phyloP scores from a whole-genome alignment of 2,113 vertebrate species.

The Erythrocebus patas region DNA sequence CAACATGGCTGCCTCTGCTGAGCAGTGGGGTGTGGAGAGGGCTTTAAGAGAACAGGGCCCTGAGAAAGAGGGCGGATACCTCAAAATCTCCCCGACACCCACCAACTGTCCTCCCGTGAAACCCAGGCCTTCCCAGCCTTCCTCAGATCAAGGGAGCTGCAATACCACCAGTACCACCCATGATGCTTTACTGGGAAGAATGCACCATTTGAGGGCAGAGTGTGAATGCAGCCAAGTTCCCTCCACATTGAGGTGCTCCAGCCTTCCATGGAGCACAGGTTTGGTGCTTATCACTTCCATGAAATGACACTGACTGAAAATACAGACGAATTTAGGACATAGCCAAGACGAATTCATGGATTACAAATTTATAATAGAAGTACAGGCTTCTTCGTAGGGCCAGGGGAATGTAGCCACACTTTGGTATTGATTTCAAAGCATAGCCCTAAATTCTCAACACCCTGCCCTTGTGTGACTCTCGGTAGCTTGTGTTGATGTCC shows the following conservation, averaged over 20 bases:
- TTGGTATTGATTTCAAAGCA: not conserved
- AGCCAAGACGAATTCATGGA: fast-evolving
- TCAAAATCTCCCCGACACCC: not conserved
- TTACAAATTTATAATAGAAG: not conserved
- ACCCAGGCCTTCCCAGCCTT: not conserved
- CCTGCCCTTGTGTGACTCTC: fast-evolving
- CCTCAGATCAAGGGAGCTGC: too few relatives aligned
- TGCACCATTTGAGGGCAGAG: not conserved
- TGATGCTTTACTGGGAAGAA: not conserved
- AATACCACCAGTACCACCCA: not conserved
- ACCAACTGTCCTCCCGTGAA: too few relatives aligned
- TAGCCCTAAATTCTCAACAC: not conserved
- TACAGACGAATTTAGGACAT: not conserved
- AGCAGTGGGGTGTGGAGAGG: too few relatives aligned
- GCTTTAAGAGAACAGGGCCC: not conserved
- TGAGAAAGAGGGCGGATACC: not conserved
- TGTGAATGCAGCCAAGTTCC: not conserved
- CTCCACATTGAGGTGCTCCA: fast-evolving
- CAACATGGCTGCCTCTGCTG: fast-evolving
- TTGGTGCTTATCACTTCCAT: too few relatives aligned
- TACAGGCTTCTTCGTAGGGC: not conserved
- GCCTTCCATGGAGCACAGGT: too few relatives aligned
- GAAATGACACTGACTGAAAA: not conserved
- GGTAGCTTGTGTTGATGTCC: not conserved
- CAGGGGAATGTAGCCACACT: not conserved